Conservation (phyloP, 2,888 invertebrate species). For the Rhingia rostrata region DNA sequence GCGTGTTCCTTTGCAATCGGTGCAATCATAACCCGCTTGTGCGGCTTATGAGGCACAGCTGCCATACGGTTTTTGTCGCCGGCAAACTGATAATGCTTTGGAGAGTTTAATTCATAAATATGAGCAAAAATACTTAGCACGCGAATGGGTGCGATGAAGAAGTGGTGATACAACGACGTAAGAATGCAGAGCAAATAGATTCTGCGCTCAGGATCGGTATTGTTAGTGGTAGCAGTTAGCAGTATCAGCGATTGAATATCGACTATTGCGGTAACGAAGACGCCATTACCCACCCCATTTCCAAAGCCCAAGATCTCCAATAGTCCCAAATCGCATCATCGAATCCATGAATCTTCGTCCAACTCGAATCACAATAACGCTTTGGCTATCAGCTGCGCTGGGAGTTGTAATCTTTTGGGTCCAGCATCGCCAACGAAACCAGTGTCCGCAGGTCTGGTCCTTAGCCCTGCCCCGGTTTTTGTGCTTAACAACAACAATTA, state of each 20-base stretch:
- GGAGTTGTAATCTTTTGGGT: constrained; percentile 81
- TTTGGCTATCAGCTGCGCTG: constrained; percentile 67
- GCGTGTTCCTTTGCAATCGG: constrained; percentile 98
- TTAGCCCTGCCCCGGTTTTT: constrained; percentile 80
- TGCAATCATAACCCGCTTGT: constrained; percentile 97
- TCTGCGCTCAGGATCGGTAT: constrained; percentile 77
- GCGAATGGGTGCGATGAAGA: constrained; percentile 99
- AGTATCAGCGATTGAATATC: constrained; percentile 66
- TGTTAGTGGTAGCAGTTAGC: constrained; percentile 53
- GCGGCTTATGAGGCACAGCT: constrained; percentile 99
- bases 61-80: constrained; percentile 97
- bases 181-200: constrained; percentile 86
- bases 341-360: constrained; percentile 77
- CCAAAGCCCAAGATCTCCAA: constrained; percentile 83
- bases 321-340: constrained; percentile 84
- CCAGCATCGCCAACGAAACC: constrained; percentile 84
- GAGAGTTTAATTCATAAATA: constrained; percentile 99
- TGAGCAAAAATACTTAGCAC: constrained; percentile 99
- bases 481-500: constrained; percentile 55
- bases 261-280: constrained; percentile 57
- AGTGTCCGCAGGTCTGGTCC: constrained; percentile 74
- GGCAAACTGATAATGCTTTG: constrained; percentile 95
- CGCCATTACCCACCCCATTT: constrained; percentile 80
- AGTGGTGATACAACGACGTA: constrained; percentile 90
- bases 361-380: constrained; percentile 68